A percentile compares a stretch with the other conserved stretches of the same genome.
Conservation (phyloP, 2,113 vertebrate genomes). For the Lipophrys pholis region DNA sequence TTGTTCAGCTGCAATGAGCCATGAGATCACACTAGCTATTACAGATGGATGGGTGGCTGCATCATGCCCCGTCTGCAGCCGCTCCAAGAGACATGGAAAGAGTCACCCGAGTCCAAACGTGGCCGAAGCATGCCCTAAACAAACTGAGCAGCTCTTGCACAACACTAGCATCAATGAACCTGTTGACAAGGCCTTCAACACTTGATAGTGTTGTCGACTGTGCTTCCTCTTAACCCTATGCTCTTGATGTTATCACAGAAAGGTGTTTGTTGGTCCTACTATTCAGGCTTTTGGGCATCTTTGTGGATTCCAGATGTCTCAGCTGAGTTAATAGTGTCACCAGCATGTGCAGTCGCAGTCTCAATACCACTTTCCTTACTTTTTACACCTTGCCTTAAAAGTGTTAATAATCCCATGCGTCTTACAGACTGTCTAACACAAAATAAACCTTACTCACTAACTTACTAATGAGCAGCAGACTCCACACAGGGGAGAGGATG, state of each 20-base stretch:
- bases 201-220: constrained; percentile 42
- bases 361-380: too few species aligned
- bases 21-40: constrained; percentile 42
- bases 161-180: constrained; percentile 58
- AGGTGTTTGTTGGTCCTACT: constrained; percentile 49
- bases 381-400: too few species aligned
- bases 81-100: constrained; percentile 40
- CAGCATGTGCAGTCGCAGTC: constrained; percentile 25
- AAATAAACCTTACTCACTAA: neutral
- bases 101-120: constrained; percentile 35
- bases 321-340: constrained; percentile 16
- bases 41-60: constrained; percentile 45
- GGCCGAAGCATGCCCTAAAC: constrained; percentile 36
- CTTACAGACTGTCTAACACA: too few species aligned
- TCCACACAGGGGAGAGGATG: constrained; percentile 39
- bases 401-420: too few species aligned
- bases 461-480: constrained; percentile 19
- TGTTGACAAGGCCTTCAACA: constrained; percentile 73
- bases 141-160: constrained; percentile 41
- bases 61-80: constrained; percentile 44
- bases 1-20: constrained; percentile 74
- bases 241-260: constrained; percentile 59
- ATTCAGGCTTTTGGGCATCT: constrained; percentile 32
- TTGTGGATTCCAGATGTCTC: neutral
- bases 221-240: constrained; percentile 48